phyloP scores from a whole-genome alignment of 2,113 vertebrate species.

The Peromyscus maniculatus region DNA sequence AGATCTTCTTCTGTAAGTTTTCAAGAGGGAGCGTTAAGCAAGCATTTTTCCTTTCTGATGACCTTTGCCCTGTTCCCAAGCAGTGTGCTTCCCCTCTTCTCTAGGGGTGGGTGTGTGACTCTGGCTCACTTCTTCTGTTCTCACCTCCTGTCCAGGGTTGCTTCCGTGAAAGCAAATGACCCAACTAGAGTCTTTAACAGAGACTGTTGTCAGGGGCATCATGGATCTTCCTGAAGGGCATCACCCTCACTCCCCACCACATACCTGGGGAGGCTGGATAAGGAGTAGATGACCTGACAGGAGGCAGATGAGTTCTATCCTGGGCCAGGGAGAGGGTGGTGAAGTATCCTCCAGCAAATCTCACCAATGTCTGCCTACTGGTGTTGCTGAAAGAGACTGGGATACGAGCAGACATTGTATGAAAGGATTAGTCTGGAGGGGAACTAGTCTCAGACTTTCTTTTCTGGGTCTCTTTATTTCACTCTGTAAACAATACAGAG shows the following conservation, averaged over 20 bases:
- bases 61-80: background rate
- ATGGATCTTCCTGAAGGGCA: background rate
- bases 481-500: background rate
- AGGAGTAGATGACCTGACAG: background rate
- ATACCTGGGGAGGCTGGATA: background rate
- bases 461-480: background rate
- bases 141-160: background rate
- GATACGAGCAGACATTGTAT: background rate
- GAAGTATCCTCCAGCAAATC: background rate
- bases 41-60: background rate
- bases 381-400: background rate
- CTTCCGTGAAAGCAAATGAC: background rate
- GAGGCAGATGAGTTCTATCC: background rate
- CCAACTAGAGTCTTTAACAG: background rate
- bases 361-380: background rate
- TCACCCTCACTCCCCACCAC: background rate
- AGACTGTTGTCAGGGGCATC: background rate
- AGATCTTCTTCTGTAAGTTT: background rate
- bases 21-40: background rate
- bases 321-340: background rate
- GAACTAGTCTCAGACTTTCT: background rate
- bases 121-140: background rate
- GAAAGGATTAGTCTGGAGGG: background rate
- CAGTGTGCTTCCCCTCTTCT: fast-evolving
- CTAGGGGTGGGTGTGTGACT: fast-evolving